Base-by-base conservation (phyloP, 2,113 vertebrate species). In the Plecotus auritus region DNA sequence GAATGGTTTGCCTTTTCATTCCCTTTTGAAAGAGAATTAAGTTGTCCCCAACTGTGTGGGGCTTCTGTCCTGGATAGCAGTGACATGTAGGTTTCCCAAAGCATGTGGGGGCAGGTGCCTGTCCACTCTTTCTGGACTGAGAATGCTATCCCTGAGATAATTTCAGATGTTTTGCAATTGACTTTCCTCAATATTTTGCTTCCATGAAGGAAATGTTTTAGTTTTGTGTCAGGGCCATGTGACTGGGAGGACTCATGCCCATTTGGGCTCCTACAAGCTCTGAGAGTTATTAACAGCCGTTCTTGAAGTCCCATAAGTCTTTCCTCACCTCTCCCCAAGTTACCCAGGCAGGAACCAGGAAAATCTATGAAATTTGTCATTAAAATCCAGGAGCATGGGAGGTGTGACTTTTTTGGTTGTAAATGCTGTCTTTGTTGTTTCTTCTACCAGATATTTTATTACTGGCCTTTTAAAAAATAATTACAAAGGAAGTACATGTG, bases 21-120 rank as follows among this genome's bases (percentile, higher is more conserved):
- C 26, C 61, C 16, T 2, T 14, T 18, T 42, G 56, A 42, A 12
- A 66, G 94, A 56, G n/a, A 54, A 7, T 4, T 5, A 7, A 20
- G 9, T 45, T 32, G 30, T 49, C 42, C 47, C 45, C 32, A 1
- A 59, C 35, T 2, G 0, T 26, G 37, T n/a, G 37, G 42, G 54
- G 16, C 47, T 26, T 1, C 12, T 22, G 22, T 35, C n/a, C 73
- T 16, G 5, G 51, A 13, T n/a, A 40, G 22, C 56, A 16, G 30
- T 18, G 8, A 8, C 49, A 26, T 1, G 3, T 26, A 22, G n/a
- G 23, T 61, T 35, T 32, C 78, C 54, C 51, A 18, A 40, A 30
- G 69, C 3, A 0, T 22, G 28, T 14, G 9, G 2, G 74, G 47
- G 5, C 28, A 2, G 1, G 1, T 32, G 30, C 69, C 26, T 30